phyloP scores from a whole-genome alignment of 2,797 vertebrate species.

The Eremophila alpestris region DNA sequence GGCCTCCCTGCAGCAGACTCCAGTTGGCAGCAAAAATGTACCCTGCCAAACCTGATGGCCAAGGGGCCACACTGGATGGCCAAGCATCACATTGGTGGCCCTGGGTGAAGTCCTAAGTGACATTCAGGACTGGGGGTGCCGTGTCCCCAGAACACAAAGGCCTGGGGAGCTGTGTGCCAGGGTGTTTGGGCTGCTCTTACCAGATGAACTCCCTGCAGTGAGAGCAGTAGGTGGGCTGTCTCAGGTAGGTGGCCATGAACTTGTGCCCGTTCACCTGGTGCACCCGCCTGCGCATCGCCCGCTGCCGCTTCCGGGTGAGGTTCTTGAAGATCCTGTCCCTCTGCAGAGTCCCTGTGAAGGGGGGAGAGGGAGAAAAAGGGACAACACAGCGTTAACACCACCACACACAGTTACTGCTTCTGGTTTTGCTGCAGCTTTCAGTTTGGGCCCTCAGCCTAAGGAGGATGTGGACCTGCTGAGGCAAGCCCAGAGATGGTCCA shows the following conservation, averaged over 20 bases:
- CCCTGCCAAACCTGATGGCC: not conserved
- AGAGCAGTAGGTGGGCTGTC: conserved; percentile 97
- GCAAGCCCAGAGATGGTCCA: not conserved
- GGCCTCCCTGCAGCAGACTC: not conserved
- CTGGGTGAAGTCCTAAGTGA: not conserved
- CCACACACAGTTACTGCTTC: not conserved
- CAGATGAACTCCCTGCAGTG: conserved; percentile 98
- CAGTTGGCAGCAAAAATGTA: not conserved
- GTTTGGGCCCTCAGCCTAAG: fast-evolving
- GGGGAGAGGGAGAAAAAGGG: not conserved
- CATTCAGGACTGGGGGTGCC: not conserved
- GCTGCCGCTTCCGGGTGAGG: conserved; percentile 90
- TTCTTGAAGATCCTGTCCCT: conserved; percentile 84
- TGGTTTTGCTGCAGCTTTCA: not conserved
- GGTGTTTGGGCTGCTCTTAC: conserved; percentile 68
- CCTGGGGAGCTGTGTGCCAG: not conserved
- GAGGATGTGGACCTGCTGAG: not conserved
- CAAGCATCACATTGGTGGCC: fast-evolving
- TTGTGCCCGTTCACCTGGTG: conserved; percentile 98
- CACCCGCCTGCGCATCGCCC: conserved; percentile 87
- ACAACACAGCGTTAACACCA: not conserved
- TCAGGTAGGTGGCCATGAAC: conserved; percentile 96
- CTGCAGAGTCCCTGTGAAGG: conserved; percentile 70
- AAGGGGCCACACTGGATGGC: not conserved
- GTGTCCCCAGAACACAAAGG: fast-evolving